phyloP scores from a whole-genome alignment of 2,797 vertebrate species.

The Oceanodroma leucorhoa region DNA sequence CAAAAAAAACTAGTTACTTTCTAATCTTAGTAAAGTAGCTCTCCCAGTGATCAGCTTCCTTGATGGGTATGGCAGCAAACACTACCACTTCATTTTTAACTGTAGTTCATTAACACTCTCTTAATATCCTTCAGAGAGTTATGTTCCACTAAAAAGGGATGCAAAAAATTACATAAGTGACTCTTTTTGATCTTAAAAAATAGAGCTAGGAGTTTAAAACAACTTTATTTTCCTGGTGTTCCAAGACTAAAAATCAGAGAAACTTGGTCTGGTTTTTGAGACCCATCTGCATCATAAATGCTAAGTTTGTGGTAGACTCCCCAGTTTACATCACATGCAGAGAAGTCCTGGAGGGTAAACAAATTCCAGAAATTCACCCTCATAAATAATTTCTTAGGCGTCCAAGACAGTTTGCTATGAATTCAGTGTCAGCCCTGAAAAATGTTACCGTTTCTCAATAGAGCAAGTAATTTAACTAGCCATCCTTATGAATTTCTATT shows the following conservation, averaged over 20 bases:
- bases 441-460: background rate
- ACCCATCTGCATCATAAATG: background rate
- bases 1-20: background rate
- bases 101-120: background rate
- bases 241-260: background rate
- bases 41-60: background rate
- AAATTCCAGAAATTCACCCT: background rate
- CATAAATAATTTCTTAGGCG: background rate
- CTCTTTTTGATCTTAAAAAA: background rate
- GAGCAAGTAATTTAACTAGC: background rate
- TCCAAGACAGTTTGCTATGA: background rate
- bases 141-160: background rate
- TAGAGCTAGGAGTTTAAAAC: background rate
- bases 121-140: background rate
- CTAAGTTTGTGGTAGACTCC: background rate
- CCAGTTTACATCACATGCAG: background rate
- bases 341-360: background rate
- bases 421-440: background rate
- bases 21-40: background rate
- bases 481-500: background rate
- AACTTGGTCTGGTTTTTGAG: background rate
- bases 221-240: background rate
- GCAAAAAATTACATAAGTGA: fast-evolving
- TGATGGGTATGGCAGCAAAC: background rate
- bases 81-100: background rate